Conservation (phyloP, 2,113 vertebrate genomes). For the Esox niger region DNA sequence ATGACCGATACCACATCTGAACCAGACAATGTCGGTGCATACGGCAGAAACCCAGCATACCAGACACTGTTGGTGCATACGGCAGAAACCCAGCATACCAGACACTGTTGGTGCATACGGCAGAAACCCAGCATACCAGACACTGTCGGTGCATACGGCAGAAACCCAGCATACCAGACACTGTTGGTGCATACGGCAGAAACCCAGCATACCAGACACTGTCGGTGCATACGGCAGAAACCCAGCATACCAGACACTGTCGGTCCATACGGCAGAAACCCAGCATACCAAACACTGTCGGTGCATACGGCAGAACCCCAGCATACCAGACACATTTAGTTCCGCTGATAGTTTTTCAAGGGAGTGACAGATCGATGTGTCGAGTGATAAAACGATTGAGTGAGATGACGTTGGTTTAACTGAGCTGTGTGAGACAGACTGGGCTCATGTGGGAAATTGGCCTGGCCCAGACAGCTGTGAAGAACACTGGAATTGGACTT, state of each 20-base stretch:
- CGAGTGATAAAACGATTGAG: neutral
- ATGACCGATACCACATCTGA: neutral
- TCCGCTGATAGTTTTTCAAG: neutral
- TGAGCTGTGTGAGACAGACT: neutral
- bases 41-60: neutral
- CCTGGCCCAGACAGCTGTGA: no score
- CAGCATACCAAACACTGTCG: neutral
- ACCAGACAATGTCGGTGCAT: neutral
- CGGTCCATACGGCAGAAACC: neutral
- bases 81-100: neutral
- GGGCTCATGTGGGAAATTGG: neutral
- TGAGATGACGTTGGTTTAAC: neutral
- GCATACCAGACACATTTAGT: neutral
- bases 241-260: neutral
- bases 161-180: neutral
- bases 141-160: neutral
- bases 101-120: neutral
- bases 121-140: neutral
- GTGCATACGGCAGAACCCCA: neutral
- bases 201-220: neutral
- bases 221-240: neutral
- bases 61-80: neutral
- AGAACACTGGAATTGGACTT: constrained; percentile 8
- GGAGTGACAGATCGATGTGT: neutral
- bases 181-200: neutral